phyloP scores from a whole-genome alignment of 2,113 vertebrate species.

The Tautogolabrus adspersus region DNA sequence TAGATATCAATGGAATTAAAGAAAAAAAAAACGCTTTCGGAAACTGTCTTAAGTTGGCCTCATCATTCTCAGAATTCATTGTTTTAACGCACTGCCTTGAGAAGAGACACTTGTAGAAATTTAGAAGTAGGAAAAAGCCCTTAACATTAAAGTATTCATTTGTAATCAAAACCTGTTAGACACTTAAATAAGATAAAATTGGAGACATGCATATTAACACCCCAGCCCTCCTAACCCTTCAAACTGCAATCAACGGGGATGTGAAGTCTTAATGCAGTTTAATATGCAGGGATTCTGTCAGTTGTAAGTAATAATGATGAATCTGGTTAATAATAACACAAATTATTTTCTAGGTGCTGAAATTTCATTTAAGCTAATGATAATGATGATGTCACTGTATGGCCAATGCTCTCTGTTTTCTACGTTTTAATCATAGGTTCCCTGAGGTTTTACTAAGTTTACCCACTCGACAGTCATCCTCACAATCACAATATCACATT shows the following conservation, averaged over 20 bases:
- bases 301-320: conserved; percentile 42
- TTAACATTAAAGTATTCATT: neutral
- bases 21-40: conserved; percentile 34
- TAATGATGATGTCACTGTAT: conserved; percentile 32
- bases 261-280: conserved; percentile 69
- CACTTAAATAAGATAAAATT: neutral
- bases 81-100: neutral
- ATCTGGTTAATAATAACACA: conserved; percentile 35
- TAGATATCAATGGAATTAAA: neutral
- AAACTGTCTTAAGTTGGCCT: conserved; percentile 16
- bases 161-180: neutral
- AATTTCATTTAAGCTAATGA: conserved; percentile 53
- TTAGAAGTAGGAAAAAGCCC: conserved; percentile 1
- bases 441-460: neutral
- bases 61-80: conserved; percentile 15
- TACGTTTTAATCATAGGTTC: neutral
- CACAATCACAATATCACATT: neutral
- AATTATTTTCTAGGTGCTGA: conserved; percentile 28
- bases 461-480: neutral
- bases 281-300: conserved; percentile 34
- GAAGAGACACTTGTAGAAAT: conserved; percentile 29
- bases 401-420: conserved; percentile 5
- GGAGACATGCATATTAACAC: neutral
- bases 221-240: neutral
- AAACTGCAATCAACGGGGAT: conserved; percentile 19